Evolutionary conservation across 2,113 vertebrate species (phyloP).

Genomic region (Corythoichthys haematopterus): DNA sequence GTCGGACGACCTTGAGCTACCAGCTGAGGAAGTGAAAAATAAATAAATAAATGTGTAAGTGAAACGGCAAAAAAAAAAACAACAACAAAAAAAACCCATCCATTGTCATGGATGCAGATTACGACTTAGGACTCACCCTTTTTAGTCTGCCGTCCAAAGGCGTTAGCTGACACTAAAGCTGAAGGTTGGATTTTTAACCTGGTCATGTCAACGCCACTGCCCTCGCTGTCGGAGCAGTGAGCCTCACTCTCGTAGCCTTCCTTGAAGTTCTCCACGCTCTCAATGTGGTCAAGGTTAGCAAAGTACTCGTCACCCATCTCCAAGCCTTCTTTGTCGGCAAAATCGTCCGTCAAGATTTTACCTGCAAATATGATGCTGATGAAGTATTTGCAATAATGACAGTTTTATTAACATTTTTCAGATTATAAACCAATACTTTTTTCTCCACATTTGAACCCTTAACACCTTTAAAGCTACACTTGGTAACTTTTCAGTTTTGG

Average conservation of each 20-base stretch:
- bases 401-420: too few species aligned
- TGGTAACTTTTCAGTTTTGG: too few species aligned
- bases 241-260: slow-evolving; percentile 97
- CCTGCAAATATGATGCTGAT: slow-evolving; percentile 60
- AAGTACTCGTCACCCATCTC: slow-evolving; percentile 99
- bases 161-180: slow-evolving; percentile 42
- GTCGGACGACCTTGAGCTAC: slow-evolving; percentile 54
- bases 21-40: slow-evolving; percentile 28
- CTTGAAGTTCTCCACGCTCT: slow-evolving; percentile 98
- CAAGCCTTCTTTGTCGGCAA: slow-evolving; percentile 92
- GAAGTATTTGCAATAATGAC: too few species aligned
- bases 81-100: too few species aligned
- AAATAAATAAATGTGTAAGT: background rate
- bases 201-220: slow-evolving; percentile 90
- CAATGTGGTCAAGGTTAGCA: slow-evolving; percentile 95
- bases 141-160: slow-evolving; percentile 43
- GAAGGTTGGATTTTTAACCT: slow-evolving; percentile 65
- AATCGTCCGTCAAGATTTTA: slow-evolving; percentile 95
- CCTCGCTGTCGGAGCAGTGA: slow-evolving; percentile 86
- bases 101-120: too few species aligned
- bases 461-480: too few species aligned
- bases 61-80: background rate
- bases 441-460: too few species aligned
- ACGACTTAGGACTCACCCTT: slow-evolving; percentile 39
- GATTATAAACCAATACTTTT: too few species aligned